These are phyloP conservation scores for Ceyx cyanopectus DNA, from an alignment of 2,113 vertebrate species.

Conservation along the genomic window DNA sequence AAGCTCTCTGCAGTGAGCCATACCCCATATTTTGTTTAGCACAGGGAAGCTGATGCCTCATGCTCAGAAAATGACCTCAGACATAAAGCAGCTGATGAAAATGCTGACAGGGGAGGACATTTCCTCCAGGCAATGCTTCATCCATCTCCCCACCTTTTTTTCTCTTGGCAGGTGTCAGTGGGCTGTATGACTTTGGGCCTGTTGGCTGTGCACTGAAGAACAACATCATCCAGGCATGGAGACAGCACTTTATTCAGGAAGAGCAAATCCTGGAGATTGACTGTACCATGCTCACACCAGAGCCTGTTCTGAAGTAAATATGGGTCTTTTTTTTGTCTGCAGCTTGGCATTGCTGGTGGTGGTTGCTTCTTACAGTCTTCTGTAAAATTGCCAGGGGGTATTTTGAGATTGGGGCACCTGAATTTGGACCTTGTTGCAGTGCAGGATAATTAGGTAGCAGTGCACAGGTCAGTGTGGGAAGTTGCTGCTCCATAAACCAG, in stretches of 20 bases:
- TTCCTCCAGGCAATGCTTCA: neutral
- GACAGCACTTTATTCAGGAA: slow-evolving; percentile 98
- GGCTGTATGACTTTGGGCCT: slow-evolving; percentile 96
- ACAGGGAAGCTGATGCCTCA: neutral
- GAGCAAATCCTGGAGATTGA: slow-evolving; percentile 98
- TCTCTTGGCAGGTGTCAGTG: slow-evolving; percentile 89
- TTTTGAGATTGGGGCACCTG: slow-evolving; percentile 68
- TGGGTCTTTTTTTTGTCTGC: neutral
- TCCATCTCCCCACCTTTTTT: neutral
- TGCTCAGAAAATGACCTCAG: neutral
- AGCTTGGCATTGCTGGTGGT: slow-evolving; percentile 39
- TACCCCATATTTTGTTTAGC: neutral
- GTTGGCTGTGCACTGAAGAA: slow-evolving; percentile 98
- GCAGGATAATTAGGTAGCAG: neutral
- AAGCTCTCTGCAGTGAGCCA: neutral
- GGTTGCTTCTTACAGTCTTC: slow-evolving; percentile 21
- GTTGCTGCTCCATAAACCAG: neutral
- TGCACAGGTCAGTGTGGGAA: neutral
- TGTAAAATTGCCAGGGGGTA: slow-evolving; percentile 48
- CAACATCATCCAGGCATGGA: slow-evolving; percentile 95
- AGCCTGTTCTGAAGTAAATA: slow-evolving; percentile 92
- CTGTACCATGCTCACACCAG: slow-evolving; percentile 97
- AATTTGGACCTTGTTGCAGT: neutral
- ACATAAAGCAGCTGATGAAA: neutral
- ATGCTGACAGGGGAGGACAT: neutral